Percentiles rank a stretch among this genome's conserved stretches.
These are phyloP conservation scores for Lacanobia oleracea DNA, from an alignment of 2,888 invertebrate genomes.

Conservation along the genomic window DNA sequence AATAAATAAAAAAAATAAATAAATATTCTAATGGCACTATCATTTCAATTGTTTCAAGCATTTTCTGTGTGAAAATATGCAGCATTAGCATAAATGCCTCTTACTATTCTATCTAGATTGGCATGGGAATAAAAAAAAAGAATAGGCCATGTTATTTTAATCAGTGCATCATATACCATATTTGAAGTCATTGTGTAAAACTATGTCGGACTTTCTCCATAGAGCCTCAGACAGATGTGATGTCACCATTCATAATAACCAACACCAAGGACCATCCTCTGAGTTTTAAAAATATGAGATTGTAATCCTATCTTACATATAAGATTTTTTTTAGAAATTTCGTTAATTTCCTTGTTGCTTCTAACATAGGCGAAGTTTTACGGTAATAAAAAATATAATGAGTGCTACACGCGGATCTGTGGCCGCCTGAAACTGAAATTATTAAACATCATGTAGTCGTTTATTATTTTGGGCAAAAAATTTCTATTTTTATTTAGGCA, in stretches of 20 bases:
- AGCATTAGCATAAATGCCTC: slow-evolving; percentile 6
- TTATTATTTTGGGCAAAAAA: background rate
- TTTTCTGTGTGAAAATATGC: slow-evolving; percentile 46
- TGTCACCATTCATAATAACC: slow-evolving; percentile 12
- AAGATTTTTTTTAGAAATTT: slow-evolving; percentile 3
- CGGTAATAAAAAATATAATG: background rate
- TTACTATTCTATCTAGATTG: slow-evolving; percentile 41
- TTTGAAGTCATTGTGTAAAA: slow-evolving; percentile 40
- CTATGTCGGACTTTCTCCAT: slow-evolving; percentile 52
- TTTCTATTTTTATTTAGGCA: too few species aligned
- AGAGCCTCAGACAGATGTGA: slow-evolving; percentile 9
- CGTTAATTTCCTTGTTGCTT: background rate
- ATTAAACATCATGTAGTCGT: background rate
- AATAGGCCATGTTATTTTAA: slow-evolving; percentile 54
- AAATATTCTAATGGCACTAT: slow-evolving; percentile 5
- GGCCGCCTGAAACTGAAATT: background rate
- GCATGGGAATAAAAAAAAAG: slow-evolving; percentile 52
- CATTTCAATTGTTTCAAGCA: slow-evolving; percentile 26
- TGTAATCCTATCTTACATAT: background rate
- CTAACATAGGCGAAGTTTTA: background rate
- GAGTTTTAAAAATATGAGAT: background rate
- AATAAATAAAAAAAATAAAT: too few species aligned
- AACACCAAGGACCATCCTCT: background rate
- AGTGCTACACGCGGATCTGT: background rate
- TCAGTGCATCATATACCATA: slow-evolving; percentile 51